Evolutionary conservation across 2,888 invertebrate species (phyloP).

Genomic region (Tolmerus cingulatus): DNA sequence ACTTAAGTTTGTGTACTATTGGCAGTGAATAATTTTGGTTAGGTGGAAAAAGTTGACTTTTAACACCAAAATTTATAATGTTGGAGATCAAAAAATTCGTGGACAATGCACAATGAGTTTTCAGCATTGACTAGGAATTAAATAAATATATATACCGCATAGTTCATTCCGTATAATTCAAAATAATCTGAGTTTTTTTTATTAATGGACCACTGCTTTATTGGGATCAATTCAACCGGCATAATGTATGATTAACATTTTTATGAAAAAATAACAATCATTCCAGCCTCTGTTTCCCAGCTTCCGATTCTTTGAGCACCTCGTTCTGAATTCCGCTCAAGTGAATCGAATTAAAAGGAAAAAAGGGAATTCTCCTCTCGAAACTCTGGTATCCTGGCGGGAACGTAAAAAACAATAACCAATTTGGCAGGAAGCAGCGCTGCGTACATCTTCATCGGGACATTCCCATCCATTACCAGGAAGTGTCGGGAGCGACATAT

Average conservation of each 20-base stretch:
- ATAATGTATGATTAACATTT: not conserved
- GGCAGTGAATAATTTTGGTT: no score
- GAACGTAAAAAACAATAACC: not conserved
- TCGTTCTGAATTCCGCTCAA: not conserved
- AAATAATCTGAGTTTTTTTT: not conserved
- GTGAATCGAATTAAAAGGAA: not conserved
- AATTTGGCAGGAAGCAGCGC: not conserved
- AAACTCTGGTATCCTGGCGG: not conserved
- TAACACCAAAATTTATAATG: no score
- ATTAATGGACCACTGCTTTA: not conserved
- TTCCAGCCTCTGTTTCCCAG: not conserved
- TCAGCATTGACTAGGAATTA: no score
- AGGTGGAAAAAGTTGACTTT: no score
- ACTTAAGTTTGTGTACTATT: no score
- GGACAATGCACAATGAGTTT: no score
- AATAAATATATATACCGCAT: no score
- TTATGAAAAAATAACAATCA: not conserved
- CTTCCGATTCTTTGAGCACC: not conserved
- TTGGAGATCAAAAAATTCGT: no score
- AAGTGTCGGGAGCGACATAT: conserved; percentile 7
- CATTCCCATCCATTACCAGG: conserved; percentile 7
- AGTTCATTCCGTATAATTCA: no score
- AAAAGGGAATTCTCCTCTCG: not conserved
- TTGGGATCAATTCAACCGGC: not conserved
- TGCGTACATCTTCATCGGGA: not conserved